These are phyloP conservation scores for Cryptoleucopteryx plumbea DNA, from an alignment of 2,113 vertebrate species.

Conservation along the genomic window DNA sequence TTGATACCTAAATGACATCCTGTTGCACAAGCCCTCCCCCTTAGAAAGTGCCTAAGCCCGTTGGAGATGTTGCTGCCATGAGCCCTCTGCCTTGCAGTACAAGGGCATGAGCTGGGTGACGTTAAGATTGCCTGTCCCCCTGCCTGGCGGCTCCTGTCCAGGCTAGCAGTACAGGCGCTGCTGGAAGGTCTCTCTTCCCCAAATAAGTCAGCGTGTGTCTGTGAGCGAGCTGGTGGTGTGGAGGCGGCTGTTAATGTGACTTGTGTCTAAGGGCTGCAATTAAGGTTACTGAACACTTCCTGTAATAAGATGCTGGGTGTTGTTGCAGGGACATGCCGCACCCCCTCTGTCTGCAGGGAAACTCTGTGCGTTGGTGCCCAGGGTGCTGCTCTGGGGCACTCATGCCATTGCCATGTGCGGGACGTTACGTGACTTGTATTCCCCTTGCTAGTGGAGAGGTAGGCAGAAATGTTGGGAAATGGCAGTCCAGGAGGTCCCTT, in stretches of 20 bases:
- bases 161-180: not conserved
- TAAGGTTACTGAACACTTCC: not conserved
- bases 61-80: not conserved
- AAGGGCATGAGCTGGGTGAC: not conserved
- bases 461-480: not conserved
- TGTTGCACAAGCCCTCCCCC: not conserved
- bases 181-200: not conserved
- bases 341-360: not conserved
- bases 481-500: not conserved
- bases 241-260: not conserved
- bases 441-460: fast-evolving
- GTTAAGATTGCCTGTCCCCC: not conserved
- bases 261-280: not conserved
- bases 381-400: not conserved
- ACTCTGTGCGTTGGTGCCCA: fast-evolving
- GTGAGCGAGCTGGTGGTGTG: not conserved
- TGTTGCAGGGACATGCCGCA: fast-evolving
- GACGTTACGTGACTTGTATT: not conserved
- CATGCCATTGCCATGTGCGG: fast-evolving
- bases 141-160: too few relatives aligned
- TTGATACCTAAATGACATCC: not conserved
- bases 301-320: not conserved
- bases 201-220: fast-evolving
- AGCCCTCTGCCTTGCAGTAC: not conserved
- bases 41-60: not conserved